phyloP scores from a whole-genome alignment of 2,888 invertebrate species.

The Sphaerophoria rueppellii region DNA sequence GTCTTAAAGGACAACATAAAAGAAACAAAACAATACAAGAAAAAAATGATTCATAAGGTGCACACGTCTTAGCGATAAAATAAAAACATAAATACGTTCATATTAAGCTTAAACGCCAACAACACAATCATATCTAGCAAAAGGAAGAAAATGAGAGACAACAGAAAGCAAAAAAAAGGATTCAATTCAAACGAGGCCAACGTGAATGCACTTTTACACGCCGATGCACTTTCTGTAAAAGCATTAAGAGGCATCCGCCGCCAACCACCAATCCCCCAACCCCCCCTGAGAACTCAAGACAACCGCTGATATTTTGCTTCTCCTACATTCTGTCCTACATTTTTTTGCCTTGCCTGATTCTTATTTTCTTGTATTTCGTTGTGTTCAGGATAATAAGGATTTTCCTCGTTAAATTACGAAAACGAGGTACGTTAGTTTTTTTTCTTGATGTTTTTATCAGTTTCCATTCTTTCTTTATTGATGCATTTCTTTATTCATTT shows the following conservation, averaged over 20 bases:
- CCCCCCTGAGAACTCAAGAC: constrained; percentile 43
- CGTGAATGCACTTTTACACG: constrained; percentile 66
- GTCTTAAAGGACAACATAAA: not conserved
- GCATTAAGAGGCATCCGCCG: constrained; percentile 9
- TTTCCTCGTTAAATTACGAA: constrained; percentile 66
- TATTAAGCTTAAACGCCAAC: constrained; percentile 47
- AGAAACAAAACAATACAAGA: not conserved
- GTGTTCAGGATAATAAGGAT: constrained; percentile 45
- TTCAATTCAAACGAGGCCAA: constrained; percentile 62
- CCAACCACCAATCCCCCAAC: not conserved
- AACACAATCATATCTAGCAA: constrained; percentile 41
- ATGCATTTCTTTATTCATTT: constrained; percentile 40
- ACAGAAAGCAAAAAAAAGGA: constrained; percentile 10
- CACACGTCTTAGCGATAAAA: constrained; percentile 32
- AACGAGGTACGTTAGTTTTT: constrained; percentile 22
- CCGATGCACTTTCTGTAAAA: constrained; percentile 19
- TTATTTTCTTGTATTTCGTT: constrained; percentile 11
- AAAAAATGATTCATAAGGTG: constrained; percentile 44
- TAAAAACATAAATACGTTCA: constrained; percentile 28
- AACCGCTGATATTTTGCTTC: constrained; percentile 47
- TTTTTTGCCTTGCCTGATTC: not conserved
- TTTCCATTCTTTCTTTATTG: constrained; percentile 31
- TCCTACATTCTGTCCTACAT: not conserved
- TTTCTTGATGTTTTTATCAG: not conserved
- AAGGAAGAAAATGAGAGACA: not conserved